These are phyloP conservation scores for Mesochorus sp. DNA, from an alignment of 2,888 invertebrate species.

Conservation along the genomic window DNA sequence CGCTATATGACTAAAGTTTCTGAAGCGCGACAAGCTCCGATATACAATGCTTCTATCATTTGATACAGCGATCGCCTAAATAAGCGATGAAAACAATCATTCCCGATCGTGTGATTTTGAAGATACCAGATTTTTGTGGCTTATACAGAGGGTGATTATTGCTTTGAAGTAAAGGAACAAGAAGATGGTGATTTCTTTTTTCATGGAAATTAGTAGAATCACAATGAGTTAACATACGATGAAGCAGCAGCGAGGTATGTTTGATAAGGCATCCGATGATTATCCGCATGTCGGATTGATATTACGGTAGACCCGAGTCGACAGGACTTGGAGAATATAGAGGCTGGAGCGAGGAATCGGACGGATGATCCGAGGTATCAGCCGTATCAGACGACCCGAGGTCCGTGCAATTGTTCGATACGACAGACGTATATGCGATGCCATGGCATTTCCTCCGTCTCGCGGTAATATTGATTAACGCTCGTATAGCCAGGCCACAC, in stretches of 20 bases:
- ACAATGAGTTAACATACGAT: background rate
- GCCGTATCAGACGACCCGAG: constrained; percentile 58
- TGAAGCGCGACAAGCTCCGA: constrained; percentile 79
- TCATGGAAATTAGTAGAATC: too few relatives aligned
- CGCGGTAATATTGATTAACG: constrained; percentile 81
- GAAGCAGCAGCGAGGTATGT: background rate
- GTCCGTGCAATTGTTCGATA: constrained; percentile 62
- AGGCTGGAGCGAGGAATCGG: constrained; percentile 54
- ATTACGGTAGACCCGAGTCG: constrained; percentile 34
- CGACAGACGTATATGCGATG: constrained; percentile 52
- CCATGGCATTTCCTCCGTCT: constrained; percentile 54
- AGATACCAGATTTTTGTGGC: too few relatives aligned
- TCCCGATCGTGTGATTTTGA: too few relatives aligned
- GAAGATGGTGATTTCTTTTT: too few relatives aligned
- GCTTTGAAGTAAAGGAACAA: too few relatives aligned
- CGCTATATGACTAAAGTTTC: constrained; percentile 79
- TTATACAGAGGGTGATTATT: too few relatives aligned
- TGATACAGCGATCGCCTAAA: constrained; percentile 21
- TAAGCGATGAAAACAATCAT: constrained; percentile 7
- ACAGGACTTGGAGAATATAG: constrained; percentile 51
- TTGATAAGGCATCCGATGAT: constrained; percentile 33
- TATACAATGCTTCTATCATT: constrained; percentile 67
- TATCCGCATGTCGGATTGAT: constrained; percentile 23
- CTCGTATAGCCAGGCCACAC: constrained; percentile 53
- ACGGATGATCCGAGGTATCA: constrained; percentile 64